phyloP scores from a whole-genome alignment of 1,140 invertebrate species.

The Chelonus insularis region DNA sequence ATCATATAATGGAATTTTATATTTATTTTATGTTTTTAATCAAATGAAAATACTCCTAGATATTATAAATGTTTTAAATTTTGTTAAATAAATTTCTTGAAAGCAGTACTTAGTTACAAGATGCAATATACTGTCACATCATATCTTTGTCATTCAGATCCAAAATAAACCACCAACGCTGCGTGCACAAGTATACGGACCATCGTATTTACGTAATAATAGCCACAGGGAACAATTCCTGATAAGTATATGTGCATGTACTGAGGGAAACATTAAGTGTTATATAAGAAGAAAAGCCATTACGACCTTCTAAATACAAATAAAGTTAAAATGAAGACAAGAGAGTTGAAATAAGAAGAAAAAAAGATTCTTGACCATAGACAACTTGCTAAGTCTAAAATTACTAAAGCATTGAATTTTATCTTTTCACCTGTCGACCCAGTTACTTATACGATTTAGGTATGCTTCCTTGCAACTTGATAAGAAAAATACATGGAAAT shows the following conservation, averaged over 20 bases:
- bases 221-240: conserved; percentile 1
- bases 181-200: conserved; percentile 7
- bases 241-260: not conserved
- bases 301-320: not conserved
- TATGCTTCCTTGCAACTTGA: not conserved
- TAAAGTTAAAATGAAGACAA: not conserved
- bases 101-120: no score
- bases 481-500: not conserved
- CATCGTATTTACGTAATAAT: conserved; percentile 11
- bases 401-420: not conserved
- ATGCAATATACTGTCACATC: no score
- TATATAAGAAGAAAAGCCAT: conserved; percentile 3
- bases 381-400: conserved; percentile 8
- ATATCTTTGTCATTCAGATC: conserved; percentile 2
- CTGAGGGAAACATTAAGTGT: not conserved
- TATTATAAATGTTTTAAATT: no score
- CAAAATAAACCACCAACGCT: conserved; percentile 10
- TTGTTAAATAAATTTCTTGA: no score
- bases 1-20: no score
- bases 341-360: not conserved
- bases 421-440: conserved; percentile 1
- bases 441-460: not conserved
- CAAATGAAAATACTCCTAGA: no score
- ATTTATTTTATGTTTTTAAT: no score
- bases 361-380: conserved; percentile 5